phyloP scores from a whole-genome alignment of 1,140 invertebrate species.

The Cherax destructor region DNA sequence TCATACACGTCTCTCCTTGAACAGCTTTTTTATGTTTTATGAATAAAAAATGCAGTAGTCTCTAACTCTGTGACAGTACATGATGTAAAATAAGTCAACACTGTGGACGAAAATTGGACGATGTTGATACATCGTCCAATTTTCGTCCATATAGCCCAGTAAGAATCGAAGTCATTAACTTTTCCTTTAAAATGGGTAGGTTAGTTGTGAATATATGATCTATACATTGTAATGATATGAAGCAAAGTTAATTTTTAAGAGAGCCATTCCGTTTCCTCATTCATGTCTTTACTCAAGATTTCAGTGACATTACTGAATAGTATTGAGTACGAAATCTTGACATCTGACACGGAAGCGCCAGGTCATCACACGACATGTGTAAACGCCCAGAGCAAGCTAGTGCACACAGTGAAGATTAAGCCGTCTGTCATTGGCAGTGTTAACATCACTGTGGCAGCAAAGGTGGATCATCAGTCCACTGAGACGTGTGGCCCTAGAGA shows the following conservation, averaged over 20 bases:
- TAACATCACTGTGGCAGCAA: constrained; percentile 80
- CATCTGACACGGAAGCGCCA: background rate
- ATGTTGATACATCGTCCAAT: too few species aligned
- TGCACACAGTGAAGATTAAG: constrained; percentile 78
- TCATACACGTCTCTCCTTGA: background rate
- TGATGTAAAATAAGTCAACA: too few species aligned
- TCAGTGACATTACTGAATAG: constrained; percentile 5
- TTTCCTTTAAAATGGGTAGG: background rate
- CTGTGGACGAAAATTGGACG: too few species aligned
- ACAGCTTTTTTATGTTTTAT: background rate
- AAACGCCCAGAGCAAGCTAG: constrained; percentile 75
- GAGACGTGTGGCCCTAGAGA: background rate
- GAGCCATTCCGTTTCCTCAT: too few species aligned
- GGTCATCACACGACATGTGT: constrained; percentile 74
- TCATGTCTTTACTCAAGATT: constrained; percentile 2
- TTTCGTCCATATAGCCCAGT: too few species aligned
- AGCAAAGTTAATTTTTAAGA: too few species aligned
- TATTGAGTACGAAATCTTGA: constrained; percentile 19
- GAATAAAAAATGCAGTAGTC: background rate
- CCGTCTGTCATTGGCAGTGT: constrained; percentile 78
- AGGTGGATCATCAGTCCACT: constrained; percentile 74
- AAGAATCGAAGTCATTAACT: background rate
- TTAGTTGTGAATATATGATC: too few species aligned
- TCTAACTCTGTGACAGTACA: too few species aligned
- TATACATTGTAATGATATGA: too few species aligned